A percentile compares a stretch with the other conserved stretches of the same genome.
Evolutionary conservation across 2,797 vertebrate genomes (phyloP).

Genomic region (Enteromius afrohamiltoni): DNA sequence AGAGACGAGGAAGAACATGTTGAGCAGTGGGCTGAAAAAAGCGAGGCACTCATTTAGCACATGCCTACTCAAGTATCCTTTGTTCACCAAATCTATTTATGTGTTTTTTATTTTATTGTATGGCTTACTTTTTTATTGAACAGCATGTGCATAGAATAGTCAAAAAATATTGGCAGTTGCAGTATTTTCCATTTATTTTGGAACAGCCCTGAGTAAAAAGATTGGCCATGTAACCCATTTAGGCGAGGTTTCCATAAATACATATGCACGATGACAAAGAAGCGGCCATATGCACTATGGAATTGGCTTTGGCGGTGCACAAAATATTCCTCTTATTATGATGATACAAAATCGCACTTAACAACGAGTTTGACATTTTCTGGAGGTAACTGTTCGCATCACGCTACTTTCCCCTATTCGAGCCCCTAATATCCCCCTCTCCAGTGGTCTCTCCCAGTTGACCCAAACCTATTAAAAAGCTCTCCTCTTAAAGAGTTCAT

Average conservation of each 20-base stretch:
- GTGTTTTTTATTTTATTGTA: not conserved
- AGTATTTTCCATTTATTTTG: not conserved
- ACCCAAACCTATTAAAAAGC: conserved; percentile 83
- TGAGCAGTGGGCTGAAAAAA: conserved; percentile 39
- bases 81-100: conserved; percentile 37
- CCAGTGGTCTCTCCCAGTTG: conserved; percentile 77
- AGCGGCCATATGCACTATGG: conserved; percentile 32
- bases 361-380: conserved; percentile 80
- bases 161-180: conserved; percentile 11
- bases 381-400: conserved; percentile 78
- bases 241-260: conserved; percentile 12
- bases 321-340: conserved; percentile 76
- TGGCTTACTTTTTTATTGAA: not conserved
- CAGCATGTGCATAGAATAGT: not conserved
- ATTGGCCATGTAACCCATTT: conserved; percentile 11
- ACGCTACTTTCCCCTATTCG: conserved; percentile 78
- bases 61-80: conserved; percentile 43
- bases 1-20: not conserved
- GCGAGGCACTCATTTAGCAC: conserved; percentile 43
- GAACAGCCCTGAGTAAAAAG: conserved; percentile 8
- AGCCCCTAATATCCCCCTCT: conserved; percentile 76
- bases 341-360: conserved; percentile 78
- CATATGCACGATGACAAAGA: conserved; percentile 52
- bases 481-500: conserved; percentile 82
- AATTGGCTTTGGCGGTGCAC: conserved; percentile 48